Conservation (phyloP, 2,797 vertebrate genomes). For the Eremophila alpestris region DNA sequence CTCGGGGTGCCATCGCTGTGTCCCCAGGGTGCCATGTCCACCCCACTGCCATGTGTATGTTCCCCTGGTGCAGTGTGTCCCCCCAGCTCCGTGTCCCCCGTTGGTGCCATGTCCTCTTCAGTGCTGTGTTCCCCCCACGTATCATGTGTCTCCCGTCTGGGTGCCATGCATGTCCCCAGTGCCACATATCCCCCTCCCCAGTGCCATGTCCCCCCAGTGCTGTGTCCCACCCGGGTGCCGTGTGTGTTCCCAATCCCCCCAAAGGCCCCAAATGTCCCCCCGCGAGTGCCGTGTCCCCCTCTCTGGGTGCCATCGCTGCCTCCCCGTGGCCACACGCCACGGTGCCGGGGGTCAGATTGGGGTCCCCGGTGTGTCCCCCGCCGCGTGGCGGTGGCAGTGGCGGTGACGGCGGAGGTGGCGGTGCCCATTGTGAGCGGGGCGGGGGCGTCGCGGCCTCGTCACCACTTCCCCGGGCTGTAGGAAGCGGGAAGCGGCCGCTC, state of each 20-base stretch:
- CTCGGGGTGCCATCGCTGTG: not conserved
- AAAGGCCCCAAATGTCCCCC: no score
- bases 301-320: fast-evolving
- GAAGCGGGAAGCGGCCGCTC: slow-evolving; percentile 38
- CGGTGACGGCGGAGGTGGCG: not conserved
- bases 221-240: not conserved
- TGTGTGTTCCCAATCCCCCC: not conserved
- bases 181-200: not conserved
- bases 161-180: not conserved
- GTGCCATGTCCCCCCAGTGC: not conserved
- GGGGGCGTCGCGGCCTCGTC: slow-evolving; percentile 9
- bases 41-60: not conserved
- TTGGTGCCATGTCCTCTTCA: not conserved
- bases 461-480: slow-evolving; percentile 18
- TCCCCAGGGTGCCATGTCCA: not conserved
- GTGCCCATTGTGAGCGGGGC: slow-evolving; percentile 28
- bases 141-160: no score
- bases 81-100: not conserved
- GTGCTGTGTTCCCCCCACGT: not conserved
- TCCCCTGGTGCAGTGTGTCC: fast-evolving
- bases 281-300: not conserved
- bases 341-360: fast-evolving
- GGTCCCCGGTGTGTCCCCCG: not conserved
- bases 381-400: not conserved
- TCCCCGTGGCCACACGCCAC: fast-evolving